phyloP scores from a whole-genome alignment of 2,888 invertebrate species.

The Drosophila incognita region DNA sequence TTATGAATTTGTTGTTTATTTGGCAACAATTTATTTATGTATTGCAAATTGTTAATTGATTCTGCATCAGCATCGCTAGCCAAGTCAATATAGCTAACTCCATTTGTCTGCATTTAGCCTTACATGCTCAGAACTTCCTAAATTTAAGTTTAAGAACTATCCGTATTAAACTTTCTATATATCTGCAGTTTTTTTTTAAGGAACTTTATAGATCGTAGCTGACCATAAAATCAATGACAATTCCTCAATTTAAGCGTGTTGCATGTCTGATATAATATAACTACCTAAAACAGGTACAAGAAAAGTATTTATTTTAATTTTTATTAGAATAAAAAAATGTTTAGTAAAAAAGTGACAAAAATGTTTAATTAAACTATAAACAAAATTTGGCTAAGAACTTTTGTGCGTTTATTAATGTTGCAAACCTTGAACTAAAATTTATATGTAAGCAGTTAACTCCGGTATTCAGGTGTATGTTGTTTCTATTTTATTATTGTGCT shows the following conservation, averaged over 20 bases:
- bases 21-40: background rate
- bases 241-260: background rate
- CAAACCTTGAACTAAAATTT: background rate
- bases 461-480: background rate
- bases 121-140: background rate
- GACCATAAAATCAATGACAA: background rate
- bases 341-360: background rate
- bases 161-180: background rate
- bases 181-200: background rate
- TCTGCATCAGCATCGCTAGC: background rate
- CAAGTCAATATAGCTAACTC: background rate
- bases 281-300: background rate
- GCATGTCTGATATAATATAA: background rate
- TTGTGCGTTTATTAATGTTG: background rate
- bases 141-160: background rate
- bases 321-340: too few relatives aligned
- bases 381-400: background rate
- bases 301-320: background rate
- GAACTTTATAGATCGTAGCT: background rate
- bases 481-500: rapidly evolving
- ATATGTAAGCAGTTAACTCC: background rate
- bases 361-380: background rate
- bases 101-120: background rate
- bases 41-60: background rate
- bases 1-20: background rate